Evolutionary conservation across 2,113 vertebrate genomes (phyloP).

Genomic region (Oncorhynchus keta): DNA sequence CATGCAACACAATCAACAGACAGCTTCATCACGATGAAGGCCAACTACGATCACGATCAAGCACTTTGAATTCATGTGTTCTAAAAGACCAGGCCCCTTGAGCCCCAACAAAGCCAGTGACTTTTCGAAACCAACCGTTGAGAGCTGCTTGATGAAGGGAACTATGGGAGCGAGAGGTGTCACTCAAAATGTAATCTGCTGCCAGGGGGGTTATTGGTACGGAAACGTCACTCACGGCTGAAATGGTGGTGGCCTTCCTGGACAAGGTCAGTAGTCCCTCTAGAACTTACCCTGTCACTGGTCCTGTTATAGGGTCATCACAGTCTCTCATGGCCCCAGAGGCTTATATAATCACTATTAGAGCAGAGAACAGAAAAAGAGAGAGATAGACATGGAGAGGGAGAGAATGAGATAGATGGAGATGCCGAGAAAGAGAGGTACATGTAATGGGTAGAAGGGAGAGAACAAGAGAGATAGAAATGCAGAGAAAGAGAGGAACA

Average conservation of each 20-base stretch:
- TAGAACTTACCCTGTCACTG: background rate
- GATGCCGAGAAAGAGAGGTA: background rate
- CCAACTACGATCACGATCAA: background rate
- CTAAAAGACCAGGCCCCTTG: background rate
- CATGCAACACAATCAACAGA: no score
- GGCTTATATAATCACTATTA: background rate
- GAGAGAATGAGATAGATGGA: background rate
- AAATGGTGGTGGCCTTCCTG: no score
- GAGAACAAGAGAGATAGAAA: background rate
- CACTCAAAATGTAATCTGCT: constrained; percentile 37
- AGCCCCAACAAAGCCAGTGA: background rate
- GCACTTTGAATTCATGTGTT: background rate
- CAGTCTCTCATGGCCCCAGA: no score
- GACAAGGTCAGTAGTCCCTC: constrained; percentile 26
- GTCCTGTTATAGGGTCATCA: no score
- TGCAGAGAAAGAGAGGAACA: background rate
- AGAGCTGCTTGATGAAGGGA: constrained; percentile 23
- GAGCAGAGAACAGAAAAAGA: background rate
- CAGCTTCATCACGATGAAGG: no score
- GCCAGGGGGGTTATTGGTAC: constrained; percentile 18
- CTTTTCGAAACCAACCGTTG: background rate
- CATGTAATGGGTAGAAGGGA: background rate
- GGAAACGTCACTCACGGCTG: no score
- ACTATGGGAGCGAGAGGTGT: constrained; percentile 28
- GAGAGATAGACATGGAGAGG: background rate